phyloP scores from a whole-genome alignment of 2,888 invertebrate species.

The Eremobia ochroleuca region DNA sequence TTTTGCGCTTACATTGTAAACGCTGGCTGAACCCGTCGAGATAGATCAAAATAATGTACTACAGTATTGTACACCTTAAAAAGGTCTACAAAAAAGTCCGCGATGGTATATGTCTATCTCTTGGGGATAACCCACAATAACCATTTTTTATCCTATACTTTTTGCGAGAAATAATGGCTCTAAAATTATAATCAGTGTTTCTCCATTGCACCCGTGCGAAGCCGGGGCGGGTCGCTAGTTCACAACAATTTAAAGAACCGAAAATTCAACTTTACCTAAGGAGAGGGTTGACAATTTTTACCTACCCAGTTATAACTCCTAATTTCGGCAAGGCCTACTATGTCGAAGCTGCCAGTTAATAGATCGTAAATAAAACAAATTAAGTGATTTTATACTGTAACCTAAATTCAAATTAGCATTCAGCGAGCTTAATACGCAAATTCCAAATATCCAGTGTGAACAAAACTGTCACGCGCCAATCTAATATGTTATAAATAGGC shows the following conservation, averaged over 20 bases:
- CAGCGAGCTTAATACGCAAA: slow-evolving; percentile 43
- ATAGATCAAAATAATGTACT: no score
- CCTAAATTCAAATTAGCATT: slow-evolving; percentile 49
- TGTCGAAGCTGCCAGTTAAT: slow-evolving; percentile 9
- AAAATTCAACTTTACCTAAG: neutral
- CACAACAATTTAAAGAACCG: neutral
- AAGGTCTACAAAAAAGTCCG: no score
- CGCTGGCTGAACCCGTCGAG: no score
- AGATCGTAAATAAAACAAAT: slow-evolving; percentile 16
- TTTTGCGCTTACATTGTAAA: no score
- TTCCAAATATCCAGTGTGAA: slow-evolving; percentile 50
- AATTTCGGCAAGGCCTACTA: neutral
- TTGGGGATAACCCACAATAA: no score
- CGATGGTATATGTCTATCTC: no score
- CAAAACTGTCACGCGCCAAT: slow-evolving; percentile 73
- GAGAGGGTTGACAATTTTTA: neutral
- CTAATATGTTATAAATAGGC: slow-evolving; percentile 78
- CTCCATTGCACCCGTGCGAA: no score
- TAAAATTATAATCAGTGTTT: no score
- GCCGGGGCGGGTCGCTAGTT: no score
- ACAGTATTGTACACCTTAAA: no score
- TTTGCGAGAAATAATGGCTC: no score
- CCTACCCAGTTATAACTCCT: neutral
- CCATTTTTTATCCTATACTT: no score
- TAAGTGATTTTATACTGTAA: slow-evolving; percentile 32